Base-by-base conservation (phyloP, 2,113 vertebrate genomes). In the Oostethus manadensis region DNA sequence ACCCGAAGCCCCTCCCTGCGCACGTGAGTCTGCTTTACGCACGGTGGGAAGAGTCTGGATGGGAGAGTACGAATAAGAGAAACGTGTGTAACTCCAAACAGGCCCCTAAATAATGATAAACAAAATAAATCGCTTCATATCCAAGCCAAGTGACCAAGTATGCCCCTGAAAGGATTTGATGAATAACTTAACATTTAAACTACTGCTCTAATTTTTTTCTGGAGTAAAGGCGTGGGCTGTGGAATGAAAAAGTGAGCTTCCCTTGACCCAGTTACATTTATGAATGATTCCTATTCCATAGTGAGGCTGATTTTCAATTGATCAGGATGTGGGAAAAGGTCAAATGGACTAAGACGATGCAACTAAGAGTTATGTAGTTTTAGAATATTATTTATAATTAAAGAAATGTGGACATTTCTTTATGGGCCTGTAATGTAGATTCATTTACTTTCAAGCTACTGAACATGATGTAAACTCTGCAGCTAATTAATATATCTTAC, bases 141-240 rank as follows among this genome's bases (percentile, higher is more conserved):
- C 23, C 18, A 53, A 56, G 70, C 72, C 56, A 60, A n/a, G 29
- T 59, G 67, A 66, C 68, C 58, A 65, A 62, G 43, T 79, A 75
- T 78, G 67, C 74, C 67, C 66, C 48, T 74, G 58, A 68, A 81
- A 84, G 79, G 83, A 79, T 72, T 70, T 83, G 78, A 86, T 85
- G 85, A 85, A 89, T 89, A 87, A 84, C 84, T 89, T 87, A 88
- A 88, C 85, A 88, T 89, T 89, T 85, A 81, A 82, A 85, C 54
- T 23, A 17, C 66, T 70, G 81, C 67, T 78, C 64, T 78, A 84
- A 85, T 84, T 84, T 79, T n/a, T 60, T 56, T 59, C 64, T 57
- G 59, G 64, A 76, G 67, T 80, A 70, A 71, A 62, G 49, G 73
- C 69, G 74, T 59, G 51, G 66, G 60, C 23, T 64, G 63, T 43